Evolutionary conservation across 2,113 vertebrate species (phyloP), one percentile per base, ranked within the genome.

Genomic region (Elanoides forficatus): DNA sequence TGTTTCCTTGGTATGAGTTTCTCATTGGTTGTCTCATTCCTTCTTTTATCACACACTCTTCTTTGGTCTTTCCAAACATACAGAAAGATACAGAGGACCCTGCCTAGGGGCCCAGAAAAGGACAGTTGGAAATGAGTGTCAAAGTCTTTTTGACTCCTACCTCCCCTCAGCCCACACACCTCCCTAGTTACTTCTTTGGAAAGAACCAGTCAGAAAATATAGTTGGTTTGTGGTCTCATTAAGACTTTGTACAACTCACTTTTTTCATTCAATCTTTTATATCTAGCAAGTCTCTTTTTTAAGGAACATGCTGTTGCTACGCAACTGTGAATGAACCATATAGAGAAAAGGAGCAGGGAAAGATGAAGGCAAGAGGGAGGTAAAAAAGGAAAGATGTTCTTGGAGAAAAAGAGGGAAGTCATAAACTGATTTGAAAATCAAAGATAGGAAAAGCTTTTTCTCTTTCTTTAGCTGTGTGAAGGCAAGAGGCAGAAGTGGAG

Each of bases 291-390:
- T 62, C 38, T 66, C 56, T 59, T 85, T 95, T 93, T 90, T 62
- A 93, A 92, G 58, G 67, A 88, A 80, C 0, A 1, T 88, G 89
- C 81, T 88, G 96, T 97, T 97, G 94, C 96, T 96, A 97, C 0
- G 89, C 95, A 97, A 96, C 97, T 79, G 48, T 1, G 10, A 66
- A 59, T 73, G 59, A 88, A 34, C 62, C 81, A 50, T 27, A 58
- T 1, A 85, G 67, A 85, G 74, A 93, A 84, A 91, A 21, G 72
- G 85, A 92, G 59, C 34, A 74, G 71, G 40, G 32, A 81, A 93
- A 79, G 81, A 85, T 38, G 73, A 79, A 91, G 66, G 75, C 5
- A 0, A 96, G 74, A 94, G 65, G 48, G 36, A 90, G 45, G 85
- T 76, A 92, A 85, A 96, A 93, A 90, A 91, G 25, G 48, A 91